Percentiles rank a stretch among this genome's conserved stretches.
These are phyloP conservation scores for Macroglossus sobrinus DNA, from an alignment of 2,113 vertebrate species.

Conservation along the genomic window DNA sequence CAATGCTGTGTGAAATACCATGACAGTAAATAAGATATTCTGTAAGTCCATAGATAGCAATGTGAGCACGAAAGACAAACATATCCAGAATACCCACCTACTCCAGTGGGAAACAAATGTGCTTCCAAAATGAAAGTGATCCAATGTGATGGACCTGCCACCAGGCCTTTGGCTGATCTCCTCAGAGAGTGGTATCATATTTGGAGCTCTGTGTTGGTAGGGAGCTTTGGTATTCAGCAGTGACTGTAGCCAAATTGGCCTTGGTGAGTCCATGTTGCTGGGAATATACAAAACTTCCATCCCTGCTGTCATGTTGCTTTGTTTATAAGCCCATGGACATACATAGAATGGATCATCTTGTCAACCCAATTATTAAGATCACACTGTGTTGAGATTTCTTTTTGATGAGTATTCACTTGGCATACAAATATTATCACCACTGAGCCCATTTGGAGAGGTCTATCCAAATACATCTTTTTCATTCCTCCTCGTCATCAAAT, in stretches of 20 bases:
- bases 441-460: neutral
- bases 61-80: neutral
- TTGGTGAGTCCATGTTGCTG: neutral
- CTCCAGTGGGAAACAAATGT: no score
- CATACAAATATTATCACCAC: neutral
- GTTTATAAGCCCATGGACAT: neutral
- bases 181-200: neutral
- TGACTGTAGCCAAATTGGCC: neutral
- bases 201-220: neutral
- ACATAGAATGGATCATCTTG: neutral
- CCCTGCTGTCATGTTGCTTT: neutral
- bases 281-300: neutral
- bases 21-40: neutral
- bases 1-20: neutral
- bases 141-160: neutral
- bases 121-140: neutral
- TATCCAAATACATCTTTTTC: neutral
- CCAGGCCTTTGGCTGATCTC: neutral
- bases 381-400: neutral
- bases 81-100: neutral
- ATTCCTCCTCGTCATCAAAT: neutral
- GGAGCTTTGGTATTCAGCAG: neutral
- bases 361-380: neutral
- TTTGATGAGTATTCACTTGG: neutral
- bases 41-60: neutral